A percentile compares a stretch with the other conserved stretches of the same genome.
Conservation (phyloP, 2,113 vertebrate genomes). For the Anhinga anhinga region DNA sequence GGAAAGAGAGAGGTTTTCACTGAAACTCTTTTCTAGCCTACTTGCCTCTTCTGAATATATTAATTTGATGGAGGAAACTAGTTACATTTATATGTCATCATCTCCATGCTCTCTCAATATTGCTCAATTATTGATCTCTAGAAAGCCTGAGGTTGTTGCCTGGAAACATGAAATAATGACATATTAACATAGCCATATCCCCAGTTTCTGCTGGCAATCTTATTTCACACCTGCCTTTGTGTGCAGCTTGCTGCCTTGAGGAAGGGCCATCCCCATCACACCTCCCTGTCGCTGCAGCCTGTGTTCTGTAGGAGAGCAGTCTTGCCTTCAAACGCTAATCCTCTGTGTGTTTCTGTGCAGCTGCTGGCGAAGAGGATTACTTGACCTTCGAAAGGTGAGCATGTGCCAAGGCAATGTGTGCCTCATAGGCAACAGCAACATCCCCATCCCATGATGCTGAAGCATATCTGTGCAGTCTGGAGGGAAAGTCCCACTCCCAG, state of each 20-base stretch:
- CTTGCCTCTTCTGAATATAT: not conserved
- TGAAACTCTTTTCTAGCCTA: not conserved
- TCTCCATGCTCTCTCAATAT: not conserved
- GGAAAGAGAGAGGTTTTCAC: not conserved
- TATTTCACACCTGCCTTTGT: not conserved
- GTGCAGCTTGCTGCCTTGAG: rapidly evolving
- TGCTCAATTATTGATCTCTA: not conserved
- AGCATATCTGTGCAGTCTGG: rapidly evolving
- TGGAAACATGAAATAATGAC: not conserved
- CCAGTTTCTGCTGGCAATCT: not conserved
- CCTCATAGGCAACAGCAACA: rapidly evolving
- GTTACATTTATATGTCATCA: not conserved
- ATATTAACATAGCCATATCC: not conserved
- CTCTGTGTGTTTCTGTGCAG: constrained; percentile 56
- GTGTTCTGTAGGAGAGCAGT: not conserved
- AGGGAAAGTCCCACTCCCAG: rapidly evolving
- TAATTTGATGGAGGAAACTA: not conserved
- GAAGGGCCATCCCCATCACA: not conserved
- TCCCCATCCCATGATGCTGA: not conserved
- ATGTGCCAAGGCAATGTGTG: not conserved
- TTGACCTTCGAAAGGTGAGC: constrained; percentile 61
- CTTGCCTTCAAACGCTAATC: not conserved
- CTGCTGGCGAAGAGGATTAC: constrained; percentile 13
- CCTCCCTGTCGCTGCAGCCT: rapidly evolving
- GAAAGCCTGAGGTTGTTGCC: not conserved